phyloP scores from a whole-genome alignment of 2,113 vertebrate species.

The Hipposideros armiger region DNA sequence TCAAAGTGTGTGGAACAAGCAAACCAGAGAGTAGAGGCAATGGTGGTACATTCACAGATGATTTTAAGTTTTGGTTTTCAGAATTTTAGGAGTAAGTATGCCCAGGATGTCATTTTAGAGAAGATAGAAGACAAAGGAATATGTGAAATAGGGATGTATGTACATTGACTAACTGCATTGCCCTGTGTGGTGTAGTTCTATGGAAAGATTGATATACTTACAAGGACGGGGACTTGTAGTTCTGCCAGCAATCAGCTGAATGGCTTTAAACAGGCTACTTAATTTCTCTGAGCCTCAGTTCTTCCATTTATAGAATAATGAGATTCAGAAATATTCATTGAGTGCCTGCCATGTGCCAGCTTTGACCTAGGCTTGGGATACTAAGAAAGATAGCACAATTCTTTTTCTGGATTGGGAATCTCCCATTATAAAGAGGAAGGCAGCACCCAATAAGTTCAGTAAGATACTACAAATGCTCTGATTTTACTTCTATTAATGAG shows the following conservation, averaged over 20 bases:
- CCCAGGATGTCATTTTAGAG: background rate
- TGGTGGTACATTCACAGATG: background rate
- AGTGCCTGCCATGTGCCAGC: background rate
- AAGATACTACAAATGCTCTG: background rate
- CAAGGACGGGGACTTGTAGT: background rate
- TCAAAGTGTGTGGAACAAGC: background rate
- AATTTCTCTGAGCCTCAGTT: background rate
- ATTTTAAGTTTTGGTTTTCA: background rate
- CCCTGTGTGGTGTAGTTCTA: background rate
- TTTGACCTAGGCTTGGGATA: background rate
- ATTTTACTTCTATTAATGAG: background rate
- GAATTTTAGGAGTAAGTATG: background rate
- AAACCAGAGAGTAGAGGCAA: background rate
- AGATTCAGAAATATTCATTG: background rate
- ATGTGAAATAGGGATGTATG: background rate
- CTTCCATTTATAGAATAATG: background rate
- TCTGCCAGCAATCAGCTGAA: background rate
- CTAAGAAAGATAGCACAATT: background rate
- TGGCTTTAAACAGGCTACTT: background rate
- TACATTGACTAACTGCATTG: background rate
- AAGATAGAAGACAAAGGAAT: slow-evolving; percentile 3
- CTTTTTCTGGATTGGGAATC: background rate
- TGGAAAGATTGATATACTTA: background rate
- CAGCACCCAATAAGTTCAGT: background rate
- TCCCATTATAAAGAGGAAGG: background rate